Conservation (phyloP, 1,140 invertebrate genomes). For the Drosophila orosa region DNA sequence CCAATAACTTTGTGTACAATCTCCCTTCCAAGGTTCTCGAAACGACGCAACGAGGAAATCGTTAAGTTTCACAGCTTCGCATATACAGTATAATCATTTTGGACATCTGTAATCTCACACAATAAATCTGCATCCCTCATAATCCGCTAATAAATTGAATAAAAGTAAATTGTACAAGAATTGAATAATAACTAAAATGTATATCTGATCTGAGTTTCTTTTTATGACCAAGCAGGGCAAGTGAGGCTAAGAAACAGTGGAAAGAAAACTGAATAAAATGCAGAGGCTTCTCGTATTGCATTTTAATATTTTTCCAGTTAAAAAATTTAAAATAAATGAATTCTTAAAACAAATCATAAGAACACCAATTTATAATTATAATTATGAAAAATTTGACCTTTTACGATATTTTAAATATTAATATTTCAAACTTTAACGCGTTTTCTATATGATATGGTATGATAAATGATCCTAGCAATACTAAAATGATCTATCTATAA, state of each 20-base stretch:
- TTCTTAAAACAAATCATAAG: too few relatives aligned
- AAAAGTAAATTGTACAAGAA: constrained; percentile 65
- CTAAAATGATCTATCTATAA: background rate
- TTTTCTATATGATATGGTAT: background rate
- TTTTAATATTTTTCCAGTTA: background rate
- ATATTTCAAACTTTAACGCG: too few relatives aligned
- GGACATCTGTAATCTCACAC: constrained; percentile 61
- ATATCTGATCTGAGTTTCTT: background rate
- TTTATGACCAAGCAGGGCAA: constrained; percentile 16
- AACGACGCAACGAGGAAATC: constrained; percentile 21
- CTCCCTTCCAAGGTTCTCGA: constrained; percentile 29
- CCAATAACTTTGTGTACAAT: constrained; percentile 45
- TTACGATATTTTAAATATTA: background rate
- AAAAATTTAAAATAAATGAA: background rate
- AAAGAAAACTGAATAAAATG: background rate
- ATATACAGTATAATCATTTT: constrained; percentile 57
- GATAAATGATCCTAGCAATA: background rate
- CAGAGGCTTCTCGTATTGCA: background rate
- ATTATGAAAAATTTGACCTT: too few relatives aligned
- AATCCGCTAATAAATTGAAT: constrained; percentile 57
- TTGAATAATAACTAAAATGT: background rate
- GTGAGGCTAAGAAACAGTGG: constrained; percentile 20
- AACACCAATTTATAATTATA: too few relatives aligned
- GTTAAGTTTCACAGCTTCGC: constrained; percentile 28
- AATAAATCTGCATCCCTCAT: constrained; percentile 51